phyloP scores from a whole-genome alignment of 2,888 invertebrate genomes.

The Tipula unca region DNA sequence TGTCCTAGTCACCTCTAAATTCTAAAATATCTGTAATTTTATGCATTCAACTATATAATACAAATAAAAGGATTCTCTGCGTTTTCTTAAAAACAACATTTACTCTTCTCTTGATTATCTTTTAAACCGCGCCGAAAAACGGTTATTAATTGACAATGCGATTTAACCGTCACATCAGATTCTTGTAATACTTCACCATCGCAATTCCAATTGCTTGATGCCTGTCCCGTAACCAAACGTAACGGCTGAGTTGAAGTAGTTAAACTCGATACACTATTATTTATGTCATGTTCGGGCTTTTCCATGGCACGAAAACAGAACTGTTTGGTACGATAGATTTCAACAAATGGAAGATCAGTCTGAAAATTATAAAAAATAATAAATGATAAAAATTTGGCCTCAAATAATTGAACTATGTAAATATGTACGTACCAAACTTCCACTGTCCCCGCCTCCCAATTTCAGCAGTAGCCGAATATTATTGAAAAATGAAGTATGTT shows the following conservation, averaged over 20 bases:
- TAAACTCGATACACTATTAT: conserved; percentile 28
- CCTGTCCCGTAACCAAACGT: conserved; percentile 22
- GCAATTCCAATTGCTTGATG: conserved; percentile 66
- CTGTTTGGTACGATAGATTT: conserved; percentile 62
- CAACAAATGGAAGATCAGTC: conserved; percentile 61
- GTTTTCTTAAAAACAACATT: background rate
- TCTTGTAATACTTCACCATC: conserved; percentile 67
- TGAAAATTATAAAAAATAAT: conserved; percentile 25
- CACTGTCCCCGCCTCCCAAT: background rate
- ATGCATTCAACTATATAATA: too few species aligned
- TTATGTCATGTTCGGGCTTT: conserved; percentile 29
- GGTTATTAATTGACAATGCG: background rate
- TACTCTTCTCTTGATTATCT: background rate
- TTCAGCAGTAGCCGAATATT: conserved; percentile 58
- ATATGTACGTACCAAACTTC: background rate
- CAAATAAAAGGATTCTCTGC: background rate
- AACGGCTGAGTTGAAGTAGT: conserved; percentile 22
- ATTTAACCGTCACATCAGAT: conserved; percentile 56
- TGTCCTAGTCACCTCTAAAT: background rate
- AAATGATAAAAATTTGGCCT: background rate
- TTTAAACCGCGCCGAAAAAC: background rate
- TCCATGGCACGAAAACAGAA: conserved; percentile 53
- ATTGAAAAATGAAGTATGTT: conserved; percentile 61
- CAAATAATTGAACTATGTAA: background rate
- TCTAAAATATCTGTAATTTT: background rate